A percentile compares a stretch with the other conserved stretches of the same genome.
phyloP scores from a whole-genome alignment of 2,797 vertebrate genomes.

The Morelia viridis region DNA sequence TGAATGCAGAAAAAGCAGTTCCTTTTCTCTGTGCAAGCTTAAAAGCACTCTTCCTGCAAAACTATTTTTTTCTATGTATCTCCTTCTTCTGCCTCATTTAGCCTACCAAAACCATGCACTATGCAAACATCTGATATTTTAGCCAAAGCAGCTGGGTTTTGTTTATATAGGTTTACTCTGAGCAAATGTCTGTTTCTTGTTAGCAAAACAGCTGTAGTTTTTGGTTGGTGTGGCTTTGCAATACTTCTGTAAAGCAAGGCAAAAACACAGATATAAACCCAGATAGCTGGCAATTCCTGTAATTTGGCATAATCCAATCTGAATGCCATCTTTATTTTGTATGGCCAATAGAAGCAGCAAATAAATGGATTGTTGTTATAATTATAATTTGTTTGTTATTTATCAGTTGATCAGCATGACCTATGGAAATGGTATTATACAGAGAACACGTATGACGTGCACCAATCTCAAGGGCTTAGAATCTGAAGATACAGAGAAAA shows the following conservation, averaged over 20 bases:
- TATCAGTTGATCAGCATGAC: not conserved
- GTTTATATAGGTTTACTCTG: constrained; percentile 68
- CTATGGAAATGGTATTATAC: not conserved
- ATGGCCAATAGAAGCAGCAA: not conserved
- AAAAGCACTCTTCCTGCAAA: not conserved
- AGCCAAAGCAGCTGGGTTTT: constrained; percentile 75
- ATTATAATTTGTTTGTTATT: not conserved
- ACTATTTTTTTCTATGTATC: not conserved
- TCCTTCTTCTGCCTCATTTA: constrained; percentile 69
- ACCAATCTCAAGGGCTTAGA: not conserved
- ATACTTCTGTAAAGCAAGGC: not conserved
- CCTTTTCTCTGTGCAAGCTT: not conserved
- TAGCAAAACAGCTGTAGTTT: constrained; percentile 59
- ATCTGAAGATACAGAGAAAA: not conserved
- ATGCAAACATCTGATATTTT: constrained; percentile 73
- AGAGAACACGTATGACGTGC: not conserved
- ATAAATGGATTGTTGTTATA: not conserved
- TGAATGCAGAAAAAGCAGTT: not conserved
- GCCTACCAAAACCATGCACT: constrained; percentile 67
- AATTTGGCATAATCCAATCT: constrained; percentile 7
- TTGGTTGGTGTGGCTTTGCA: constrained; percentile 51
- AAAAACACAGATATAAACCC: constrained; percentile 12
- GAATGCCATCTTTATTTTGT: not conserved
- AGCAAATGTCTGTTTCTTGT: constrained; percentile 67
- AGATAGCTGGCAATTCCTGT: constrained; percentile 50